Conservation (phyloP, 2,888 invertebrate genomes). For the Rhabditoides inermis region DNA sequence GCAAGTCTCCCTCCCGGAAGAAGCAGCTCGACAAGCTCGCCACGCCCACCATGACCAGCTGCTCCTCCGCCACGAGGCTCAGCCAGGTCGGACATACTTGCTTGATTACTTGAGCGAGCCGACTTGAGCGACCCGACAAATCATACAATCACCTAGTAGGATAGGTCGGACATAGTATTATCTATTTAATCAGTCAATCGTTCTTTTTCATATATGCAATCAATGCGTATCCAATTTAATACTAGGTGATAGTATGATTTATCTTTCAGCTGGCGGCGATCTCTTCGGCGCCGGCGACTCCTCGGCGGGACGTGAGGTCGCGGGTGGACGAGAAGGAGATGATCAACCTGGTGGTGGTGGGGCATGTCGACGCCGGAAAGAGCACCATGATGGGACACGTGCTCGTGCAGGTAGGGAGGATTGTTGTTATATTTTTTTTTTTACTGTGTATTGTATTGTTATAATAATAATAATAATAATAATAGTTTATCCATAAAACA, state of each 20-base stretch:
- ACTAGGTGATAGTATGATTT: conserved; percentile 1
- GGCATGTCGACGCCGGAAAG: conserved; percentile 93
- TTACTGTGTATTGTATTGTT: not conserved
- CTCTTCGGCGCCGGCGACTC: conserved; percentile 15
- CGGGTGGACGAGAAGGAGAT: conserved; percentile 20
- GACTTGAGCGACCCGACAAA: too few relatives aligned
- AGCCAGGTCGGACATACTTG: too few relatives aligned
- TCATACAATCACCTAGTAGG: too few relatives aligned
- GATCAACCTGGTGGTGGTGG: conserved; percentile 56
- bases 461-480: too few relatives aligned
- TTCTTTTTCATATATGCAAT: too few relatives aligned
- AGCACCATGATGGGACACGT: conserved; percentile 93
- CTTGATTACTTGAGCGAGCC: too few relatives aligned
- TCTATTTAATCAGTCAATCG: too few relatives aligned
- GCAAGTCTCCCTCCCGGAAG: conserved; percentile 19
- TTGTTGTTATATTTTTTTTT: conserved; percentile 5
- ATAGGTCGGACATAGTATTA: too few relatives aligned
- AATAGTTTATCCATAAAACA: too few relatives aligned
- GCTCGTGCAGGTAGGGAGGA: conserved; percentile 64
- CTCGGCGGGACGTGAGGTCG: conserved; percentile 17
- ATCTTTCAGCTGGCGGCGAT: conserved; percentile 26
- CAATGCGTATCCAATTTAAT: not conserved
- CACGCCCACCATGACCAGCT: too few relatives aligned
- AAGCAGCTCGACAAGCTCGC: not conserved
- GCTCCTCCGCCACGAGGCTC: too few relatives aligned